Base-by-base conservation (phyloP, 2,888 invertebrate genomes). In the Caenorhabditis sp. region DNA sequence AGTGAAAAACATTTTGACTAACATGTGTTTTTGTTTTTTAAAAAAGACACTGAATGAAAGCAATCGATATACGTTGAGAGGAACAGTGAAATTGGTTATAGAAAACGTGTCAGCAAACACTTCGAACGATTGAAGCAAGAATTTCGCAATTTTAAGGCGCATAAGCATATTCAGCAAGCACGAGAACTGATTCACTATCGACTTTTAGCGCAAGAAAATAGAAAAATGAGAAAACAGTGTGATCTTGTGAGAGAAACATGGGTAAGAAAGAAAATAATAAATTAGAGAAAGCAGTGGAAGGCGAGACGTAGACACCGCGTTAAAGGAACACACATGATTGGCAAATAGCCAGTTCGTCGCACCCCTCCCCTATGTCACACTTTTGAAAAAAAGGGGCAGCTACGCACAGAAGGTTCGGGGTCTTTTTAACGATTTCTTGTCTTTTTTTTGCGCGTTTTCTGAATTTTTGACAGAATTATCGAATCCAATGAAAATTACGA, bases 361-460 rank as follows among this genome's bases (percentile, higher is more conserved):
- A 60, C 65, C 76, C 63, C 59, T n/a, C 59, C 52, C 76, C 73
- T 71, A 76, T 76, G 66, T 25, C 76, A 76, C 56, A 25, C 43
- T 31, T 66, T 59, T 59, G n/a, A 38, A 63, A 66, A 31, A n/a
- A 43, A 59, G 67, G 71, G 73, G 69, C 66, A 59, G 64, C 56
- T 43, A 74, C 74, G 70, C 74, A 74, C 67, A 50, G 74, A 69
- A 74, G 57, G 59, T 74, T 74, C 70, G 67, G 64, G 70, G 65
- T 61, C 56, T 63, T 67, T 43, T 70, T 49, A 57, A 25, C 56
- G 57, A 59, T 56, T 56, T 56, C 23, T 56, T 26, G 1, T 3
- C 21, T 56, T 56, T 56, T 56, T 14, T 68, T 60, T 59, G 56
- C 8, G 21, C 31, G 36, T 36, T 54, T 63, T 63, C 23, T 10